phyloP scores from a whole-genome alignment of 2,888 invertebrate genomes.

The Chrysomela aeneicollis region DNA sequence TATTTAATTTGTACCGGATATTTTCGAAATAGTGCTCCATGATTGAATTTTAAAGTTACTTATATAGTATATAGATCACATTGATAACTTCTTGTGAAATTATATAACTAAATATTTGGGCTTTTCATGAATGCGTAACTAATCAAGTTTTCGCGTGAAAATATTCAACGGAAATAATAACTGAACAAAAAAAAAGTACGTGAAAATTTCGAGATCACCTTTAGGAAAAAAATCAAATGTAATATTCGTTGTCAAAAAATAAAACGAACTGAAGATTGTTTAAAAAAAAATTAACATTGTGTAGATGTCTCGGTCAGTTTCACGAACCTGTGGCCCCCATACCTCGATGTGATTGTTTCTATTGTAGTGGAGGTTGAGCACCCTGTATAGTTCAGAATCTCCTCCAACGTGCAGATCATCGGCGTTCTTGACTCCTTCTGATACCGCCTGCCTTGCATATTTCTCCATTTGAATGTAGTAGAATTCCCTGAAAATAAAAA shows the following conservation, averaged over 20 bases:
- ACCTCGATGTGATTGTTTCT: slow-evolving; percentile 96
- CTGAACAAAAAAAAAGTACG: slow-evolving; percentile 18
- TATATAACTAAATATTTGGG: no score
- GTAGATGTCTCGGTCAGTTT: slow-evolving; percentile 55
- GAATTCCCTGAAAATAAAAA: slow-evolving; percentile 86
- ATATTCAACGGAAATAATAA: not conserved
- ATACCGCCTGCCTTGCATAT: slow-evolving; percentile 97
- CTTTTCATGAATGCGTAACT: no score
- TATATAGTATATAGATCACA: no score
- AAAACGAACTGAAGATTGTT: not conserved
- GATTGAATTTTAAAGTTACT: no score
- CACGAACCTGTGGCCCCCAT: slow-evolving; percentile 74
- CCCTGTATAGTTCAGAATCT: slow-evolving; percentile 97
- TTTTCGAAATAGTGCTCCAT: no score
- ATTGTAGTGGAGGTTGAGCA: slow-evolving; percentile 98
- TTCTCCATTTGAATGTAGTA: slow-evolving; percentile 99
- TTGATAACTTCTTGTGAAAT: no score
- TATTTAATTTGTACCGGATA: no score
- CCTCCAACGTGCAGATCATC: slow-evolving; percentile 94
- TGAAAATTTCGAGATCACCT: slow-evolving; percentile 27
- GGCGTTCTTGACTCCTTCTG: slow-evolving; percentile 91
- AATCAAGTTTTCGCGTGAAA: no score
- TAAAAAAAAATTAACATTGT: not conserved
- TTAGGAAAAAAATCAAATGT: not conserved
- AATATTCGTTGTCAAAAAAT: not conserved